Conservation (phyloP, 2,888 invertebrate genomes). For the Acanthoscelides obtectus region DNA sequence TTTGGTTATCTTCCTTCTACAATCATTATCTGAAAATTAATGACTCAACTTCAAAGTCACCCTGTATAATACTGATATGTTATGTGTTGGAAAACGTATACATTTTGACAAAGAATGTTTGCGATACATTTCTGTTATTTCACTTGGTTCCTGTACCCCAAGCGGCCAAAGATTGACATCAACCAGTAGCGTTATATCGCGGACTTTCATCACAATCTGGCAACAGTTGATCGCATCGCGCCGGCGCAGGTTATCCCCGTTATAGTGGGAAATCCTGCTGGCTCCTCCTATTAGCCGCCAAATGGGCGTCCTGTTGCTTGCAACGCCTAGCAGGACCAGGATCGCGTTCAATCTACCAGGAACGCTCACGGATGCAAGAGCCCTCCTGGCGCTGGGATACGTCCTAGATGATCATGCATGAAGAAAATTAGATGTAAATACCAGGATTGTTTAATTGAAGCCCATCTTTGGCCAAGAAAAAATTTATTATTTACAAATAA, state of each 20-base stretch:
- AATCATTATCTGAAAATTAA: too few relatives aligned
- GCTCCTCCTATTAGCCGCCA: background rate
- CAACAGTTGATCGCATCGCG: background rate
- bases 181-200: background rate
- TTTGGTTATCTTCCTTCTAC: too few relatives aligned
- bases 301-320: background rate
- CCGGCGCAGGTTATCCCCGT: background rate
- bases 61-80: too few relatives aligned
- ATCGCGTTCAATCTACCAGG: background rate
- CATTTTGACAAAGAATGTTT: too few relatives aligned
- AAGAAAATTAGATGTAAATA: too few relatives aligned
- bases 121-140: too few relatives aligned
- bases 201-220: background rate
- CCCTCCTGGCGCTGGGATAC: background rate
- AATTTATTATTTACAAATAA: too few relatives aligned
- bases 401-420: background rate
- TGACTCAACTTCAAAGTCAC: too few relatives aligned
- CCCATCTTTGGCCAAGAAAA: too few relatives aligned
- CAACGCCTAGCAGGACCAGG: background rate
- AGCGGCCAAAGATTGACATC: background rate
- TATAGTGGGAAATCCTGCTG: background rate
- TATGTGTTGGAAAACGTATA: too few relatives aligned
- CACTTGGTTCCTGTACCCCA: too few relatives aligned
- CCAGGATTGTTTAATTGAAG: too few relatives aligned
- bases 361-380: background rate